Base-by-base conservation (phyloP, 37 sponge, comb jelly and placozoan species). In the Hexactinellida sp. region DNA sequence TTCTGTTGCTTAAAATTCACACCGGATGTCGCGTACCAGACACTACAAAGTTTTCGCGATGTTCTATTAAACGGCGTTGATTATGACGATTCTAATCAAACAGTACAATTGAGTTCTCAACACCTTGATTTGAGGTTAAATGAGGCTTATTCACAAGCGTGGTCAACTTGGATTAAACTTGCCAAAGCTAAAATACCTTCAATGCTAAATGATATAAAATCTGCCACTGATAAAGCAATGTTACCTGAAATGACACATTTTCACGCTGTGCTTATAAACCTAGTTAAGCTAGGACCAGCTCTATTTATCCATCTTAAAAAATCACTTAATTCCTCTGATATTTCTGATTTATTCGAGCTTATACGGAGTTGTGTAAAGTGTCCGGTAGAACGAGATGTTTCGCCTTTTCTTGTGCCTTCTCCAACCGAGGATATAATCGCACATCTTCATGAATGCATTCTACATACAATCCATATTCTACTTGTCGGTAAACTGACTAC, bases 331-430 rank as follows among this genome's bases (percentile, higher is more conserved):
- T 5, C 5, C 30, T n/a, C 76, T 3, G 5, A 63, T 63, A 63
- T 63, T 25, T 25, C 21, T 63, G 32, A 63, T 5, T 23, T 63
- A 25, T 63, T 63, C 30, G 19, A 63, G 30, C 76, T 63, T 23
- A 25, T 63, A 32, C 3, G 30, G 13, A 63, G 5, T 28, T 63
- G 76, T 63, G 76, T 63, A 5, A 7, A n/a, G 28, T 63, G 76
- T n/a, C 91, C 93, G 0, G 89, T 91, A n/a, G 37, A 90, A 19
- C 90, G 88, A 39, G 95, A 94, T 71, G 84, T 85, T 1, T 91
- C 91, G 0, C 95, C 95, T 5, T 94, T 94, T 54, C 91, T 94
- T 1, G 91, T 92, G 0, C 93, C 93, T 5, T 85, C 90, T 0
- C 28, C 54, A 84, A 63, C 38, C 24, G 90, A 90, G 37, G 83